Evolutionary conservation across 2,888 invertebrate genomes (phyloP).

Genomic region (Rutpela maculata): DNA sequence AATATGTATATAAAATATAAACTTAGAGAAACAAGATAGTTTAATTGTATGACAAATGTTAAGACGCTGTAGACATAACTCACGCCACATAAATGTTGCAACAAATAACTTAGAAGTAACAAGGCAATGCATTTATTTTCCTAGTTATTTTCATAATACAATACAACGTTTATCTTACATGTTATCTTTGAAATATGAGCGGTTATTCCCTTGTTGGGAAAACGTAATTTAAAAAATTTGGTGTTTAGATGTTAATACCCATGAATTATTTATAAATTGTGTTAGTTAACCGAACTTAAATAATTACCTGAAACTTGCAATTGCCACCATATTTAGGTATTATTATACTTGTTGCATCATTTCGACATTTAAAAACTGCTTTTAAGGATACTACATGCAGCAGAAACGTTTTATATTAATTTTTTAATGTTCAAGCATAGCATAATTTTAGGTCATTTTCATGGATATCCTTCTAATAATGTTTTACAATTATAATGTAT

Average conservation of each 20-base stretch:
- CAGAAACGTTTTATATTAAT: neutral
- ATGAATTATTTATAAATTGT: conserved; percentile 26
- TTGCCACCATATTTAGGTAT: conserved; percentile 13
- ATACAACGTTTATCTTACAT: conserved; percentile 1
- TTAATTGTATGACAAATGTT: too few species aligned
- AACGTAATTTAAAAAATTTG: neutral
- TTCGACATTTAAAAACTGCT: neutral
- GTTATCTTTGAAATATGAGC: conserved; percentile 6
- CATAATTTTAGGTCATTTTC: neutral
- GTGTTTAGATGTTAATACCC: neutral
- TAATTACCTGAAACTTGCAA: neutral
- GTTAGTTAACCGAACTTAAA: conserved; percentile 17
- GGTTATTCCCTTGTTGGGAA: neutral
- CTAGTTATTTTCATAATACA: neutral
- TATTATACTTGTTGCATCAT: neutral
- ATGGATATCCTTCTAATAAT: neutral
- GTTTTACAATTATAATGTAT: neutral
- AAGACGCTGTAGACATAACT: too few species aligned
- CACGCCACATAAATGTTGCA: neutral
- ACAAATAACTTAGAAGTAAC: neutral
- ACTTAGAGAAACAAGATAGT: neutral
- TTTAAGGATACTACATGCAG: neutral
- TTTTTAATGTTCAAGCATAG: neutral
- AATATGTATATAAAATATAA: too few species aligned
- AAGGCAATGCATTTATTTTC: neutral